phyloP scores from a whole-genome alignment of 2,113 vertebrate species.

The Myotis davidii region DNA sequence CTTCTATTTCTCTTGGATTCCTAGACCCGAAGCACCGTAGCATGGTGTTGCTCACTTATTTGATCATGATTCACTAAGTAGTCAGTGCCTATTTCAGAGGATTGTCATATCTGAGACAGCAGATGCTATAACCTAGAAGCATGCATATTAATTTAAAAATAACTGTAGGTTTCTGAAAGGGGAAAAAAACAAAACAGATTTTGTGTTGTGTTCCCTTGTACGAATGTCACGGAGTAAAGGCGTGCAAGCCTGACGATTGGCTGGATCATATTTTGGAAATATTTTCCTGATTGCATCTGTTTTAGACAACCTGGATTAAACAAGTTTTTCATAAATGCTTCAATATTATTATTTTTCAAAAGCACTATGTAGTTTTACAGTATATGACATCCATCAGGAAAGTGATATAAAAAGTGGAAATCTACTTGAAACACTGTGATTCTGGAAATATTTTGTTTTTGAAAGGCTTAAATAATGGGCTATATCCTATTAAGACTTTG shows the following conservation, averaged over 20 bases:
- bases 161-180: background rate
- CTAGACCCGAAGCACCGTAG: background rate
- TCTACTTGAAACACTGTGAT: conserved; percentile 7
- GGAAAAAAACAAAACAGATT: background rate
- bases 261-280: conserved; percentile 17
- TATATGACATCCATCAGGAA: background rate
- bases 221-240: background rate
- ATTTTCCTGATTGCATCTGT: background rate
- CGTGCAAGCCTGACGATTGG: background rate
- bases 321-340: background rate
- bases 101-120: background rate
- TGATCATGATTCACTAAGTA: background rate
- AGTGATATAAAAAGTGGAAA: background rate
- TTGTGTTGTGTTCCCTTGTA: background rate
- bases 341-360: background rate
- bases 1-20: background rate
- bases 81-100: background rate
- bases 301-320: background rate
- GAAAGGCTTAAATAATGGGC: background rate
- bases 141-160: background rate
- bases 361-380: background rate
- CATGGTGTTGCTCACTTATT: background rate
- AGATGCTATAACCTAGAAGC: background rate
- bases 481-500: conserved; percentile 5
- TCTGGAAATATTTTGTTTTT: conserved; percentile 30